Evolutionary conservation across 2,797 vertebrate genomes (phyloP), one percentile per base, ranked within the genome.

Genomic region (Artibeus jamaicensis): DNA sequence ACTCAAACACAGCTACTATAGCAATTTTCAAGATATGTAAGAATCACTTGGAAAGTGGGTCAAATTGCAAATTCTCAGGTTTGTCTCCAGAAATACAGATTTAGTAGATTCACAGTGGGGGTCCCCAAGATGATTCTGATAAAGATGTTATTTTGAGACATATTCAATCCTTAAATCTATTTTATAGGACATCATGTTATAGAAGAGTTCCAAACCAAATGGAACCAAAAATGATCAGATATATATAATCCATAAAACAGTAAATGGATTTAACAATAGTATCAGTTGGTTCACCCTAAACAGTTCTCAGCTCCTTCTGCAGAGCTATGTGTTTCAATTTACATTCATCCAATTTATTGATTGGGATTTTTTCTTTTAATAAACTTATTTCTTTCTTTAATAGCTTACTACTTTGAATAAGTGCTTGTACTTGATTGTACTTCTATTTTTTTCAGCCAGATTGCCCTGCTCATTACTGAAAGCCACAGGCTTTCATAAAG

Each of bases 401-500:
- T 46, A 29, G 42, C 74, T 92, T 83, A 78, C 32, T 71, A 46
- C 7, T 59, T 84, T 67, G 21, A 89, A 82, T 71, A 93, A n/a
- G 6, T 94, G 59, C 55, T 82, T 94, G 59, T 59, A 79, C 15
- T 59, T 93, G 11, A 73, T 73, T 85, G 21, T 21, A 77, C 81
- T 10, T 78, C 39, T 78, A 57, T 24, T 5, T 84, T 93, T 76
- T 93, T 94, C 19, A 68, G 37, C 24, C 46, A 91, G 19, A 90
- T 83, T 8, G 21, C 9, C 39, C 59, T 95, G 8, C 68, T 94
- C 34, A 39, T 94, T 95, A 94, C 22, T 95, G 29, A 96, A 96
- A 96, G 48, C 42, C 73, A 96, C 44, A 90, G 34, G 53, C 55
- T 85, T 95, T 96, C 82, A 95, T 26, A 79, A 94, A 94, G 15